Conservation (phyloP, 2,113 vertebrate species). For the Chionomys nivalis region DNA sequence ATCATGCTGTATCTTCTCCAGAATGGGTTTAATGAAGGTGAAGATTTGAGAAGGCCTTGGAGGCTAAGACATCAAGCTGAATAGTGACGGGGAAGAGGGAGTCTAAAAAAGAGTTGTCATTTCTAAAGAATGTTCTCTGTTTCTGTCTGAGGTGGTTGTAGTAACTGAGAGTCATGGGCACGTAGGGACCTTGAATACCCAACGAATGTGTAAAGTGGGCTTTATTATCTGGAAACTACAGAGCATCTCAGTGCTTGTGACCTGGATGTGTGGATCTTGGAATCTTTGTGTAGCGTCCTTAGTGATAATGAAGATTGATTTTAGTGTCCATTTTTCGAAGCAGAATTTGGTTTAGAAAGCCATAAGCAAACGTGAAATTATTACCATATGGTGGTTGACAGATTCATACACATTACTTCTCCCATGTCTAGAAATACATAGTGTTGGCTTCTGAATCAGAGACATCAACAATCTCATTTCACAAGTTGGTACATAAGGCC, state of each 20-base stretch:
- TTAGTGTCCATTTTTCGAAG: not conserved
- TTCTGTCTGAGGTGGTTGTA: not conserved
- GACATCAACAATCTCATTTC: not conserved
- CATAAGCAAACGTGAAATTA: not conserved
- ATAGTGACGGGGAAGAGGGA: fast-evolving
- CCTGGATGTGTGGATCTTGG: not conserved
- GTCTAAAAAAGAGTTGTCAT: not conserved
- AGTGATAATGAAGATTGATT: not conserved
- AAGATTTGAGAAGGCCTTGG: not conserved
- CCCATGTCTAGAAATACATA: not conserved
- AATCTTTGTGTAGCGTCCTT: not conserved
- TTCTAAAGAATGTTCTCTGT: not conserved
- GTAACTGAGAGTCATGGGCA: not conserved
- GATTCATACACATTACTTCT: not conserved
- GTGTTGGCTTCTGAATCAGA: not conserved
- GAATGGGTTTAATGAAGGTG: not conserved
- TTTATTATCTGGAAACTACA: not conserved
- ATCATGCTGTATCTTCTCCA: not conserved
- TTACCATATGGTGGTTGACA: not conserved
- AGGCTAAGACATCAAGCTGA: not conserved
- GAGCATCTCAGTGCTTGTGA: not conserved
- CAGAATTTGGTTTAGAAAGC: not conserved
- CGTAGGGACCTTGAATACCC: not conserved
- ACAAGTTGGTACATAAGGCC: not conserved
- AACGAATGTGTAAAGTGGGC: not conserved